Evolutionary conservation across 2,888 invertebrate genomes (phyloP), one percentile per base, ranked within the genome.

Genomic region (Rhagophthalmus giganteus): DNA sequence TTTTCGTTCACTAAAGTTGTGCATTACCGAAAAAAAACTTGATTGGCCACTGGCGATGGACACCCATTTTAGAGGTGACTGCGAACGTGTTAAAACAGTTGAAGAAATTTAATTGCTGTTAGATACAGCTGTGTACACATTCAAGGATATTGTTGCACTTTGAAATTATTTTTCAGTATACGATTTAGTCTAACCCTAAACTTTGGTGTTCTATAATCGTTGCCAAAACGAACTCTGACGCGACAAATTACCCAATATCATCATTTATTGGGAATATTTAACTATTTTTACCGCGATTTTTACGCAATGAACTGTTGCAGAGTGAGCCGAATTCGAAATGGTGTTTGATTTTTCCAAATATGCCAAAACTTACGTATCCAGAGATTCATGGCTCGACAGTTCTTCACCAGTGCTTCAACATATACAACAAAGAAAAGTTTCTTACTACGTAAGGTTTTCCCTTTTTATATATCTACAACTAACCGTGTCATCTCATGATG

Each of bases 291-390:
- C 3, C 41, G 32, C 31, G 16, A 15, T 31, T 26, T 8, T 35
- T 25, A 27, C 30, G 31, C 24, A 37, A 49, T 49, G 49, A 37
- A 30, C 13, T 37, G 9, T 32, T 27, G 25, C 37, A 26, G 26
- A 45, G 45, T 51, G 51, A 32, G 26, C 37, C 42, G 34, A 48
- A 28, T 41, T 28, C 32, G 35, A 41, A 42, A 52, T 52, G 52
- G 52, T 52, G 47, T 52, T 52, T 32, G 52, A 52, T 41, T 52
- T 52, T 47, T 52, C 52, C 32, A 41, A 41, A 20, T 47, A 52
- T 26, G 52, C 52, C 27, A 52, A 52, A 33, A 42, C 38, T 37
- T 52, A 52, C 28, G 24, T 47, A n/a, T 39, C 41, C 3, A 24
- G 46, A 37, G 52, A 41, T 7, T 15, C 13, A 1, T 13, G n/a